Conservation (phyloP, 2,797 vertebrate species). For the Alcedo quadribrachys region DNA sequence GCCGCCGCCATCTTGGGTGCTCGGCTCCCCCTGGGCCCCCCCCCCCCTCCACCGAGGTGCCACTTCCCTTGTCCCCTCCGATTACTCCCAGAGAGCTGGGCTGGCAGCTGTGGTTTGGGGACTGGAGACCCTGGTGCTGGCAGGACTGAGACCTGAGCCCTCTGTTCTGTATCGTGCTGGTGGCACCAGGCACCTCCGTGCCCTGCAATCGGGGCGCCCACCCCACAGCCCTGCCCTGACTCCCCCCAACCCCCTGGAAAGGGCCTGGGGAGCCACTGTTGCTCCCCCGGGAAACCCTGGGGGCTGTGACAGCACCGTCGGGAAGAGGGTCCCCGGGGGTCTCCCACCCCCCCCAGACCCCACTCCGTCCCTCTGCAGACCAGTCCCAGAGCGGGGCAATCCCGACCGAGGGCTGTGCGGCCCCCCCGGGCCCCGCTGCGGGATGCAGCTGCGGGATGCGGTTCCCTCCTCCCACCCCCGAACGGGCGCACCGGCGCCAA, state of each 20-base stretch:
- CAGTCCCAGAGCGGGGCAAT: neutral
- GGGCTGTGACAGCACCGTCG: neutral
- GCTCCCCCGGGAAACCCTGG: neutral
- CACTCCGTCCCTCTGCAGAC: neutral
- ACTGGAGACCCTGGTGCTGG: neutral
- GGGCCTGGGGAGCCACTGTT: neutral
- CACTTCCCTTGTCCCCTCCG: too few relatives aligned
- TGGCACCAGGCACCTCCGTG: neutral
- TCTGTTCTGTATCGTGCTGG: accelerated
- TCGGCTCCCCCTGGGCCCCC: too few relatives aligned
- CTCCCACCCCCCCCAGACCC: neutral
- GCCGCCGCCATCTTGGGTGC: too few relatives aligned
- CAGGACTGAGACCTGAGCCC: neutral
- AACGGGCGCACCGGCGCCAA: neutral
- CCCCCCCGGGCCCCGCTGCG: neutral
- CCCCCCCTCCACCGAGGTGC: too few relatives aligned
- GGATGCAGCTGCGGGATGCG: neutral
- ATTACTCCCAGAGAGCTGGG: neutral
- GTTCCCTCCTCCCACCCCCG: neutral
- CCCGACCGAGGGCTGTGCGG: too few relatives aligned
- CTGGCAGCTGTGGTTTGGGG: neutral
- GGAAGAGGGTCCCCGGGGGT: neutral
- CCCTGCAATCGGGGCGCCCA: neutral
- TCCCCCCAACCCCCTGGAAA: accelerated
- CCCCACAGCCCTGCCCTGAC: neutral